Evolutionary conservation across 2,113 vertebrate genomes (phyloP).

Genomic region (Cephalopterus ornatus): DNA sequence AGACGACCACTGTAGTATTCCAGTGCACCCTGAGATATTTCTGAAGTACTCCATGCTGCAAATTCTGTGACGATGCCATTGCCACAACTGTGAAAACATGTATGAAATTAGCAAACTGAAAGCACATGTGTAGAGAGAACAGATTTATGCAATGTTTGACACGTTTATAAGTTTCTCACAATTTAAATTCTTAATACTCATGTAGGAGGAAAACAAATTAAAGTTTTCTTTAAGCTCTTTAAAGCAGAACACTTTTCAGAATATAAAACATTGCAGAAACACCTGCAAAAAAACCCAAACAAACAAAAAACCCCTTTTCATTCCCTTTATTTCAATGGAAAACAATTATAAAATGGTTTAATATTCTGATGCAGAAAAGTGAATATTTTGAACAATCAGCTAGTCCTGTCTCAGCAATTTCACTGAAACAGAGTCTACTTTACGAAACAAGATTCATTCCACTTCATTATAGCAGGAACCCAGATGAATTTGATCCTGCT

Average conservation of each 20-base stretch:
- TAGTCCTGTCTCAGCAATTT: neutral
- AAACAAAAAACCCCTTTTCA: neutral
- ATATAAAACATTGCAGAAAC: neutral
- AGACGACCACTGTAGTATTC: constrained; percentile 73
- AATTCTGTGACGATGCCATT: constrained; percentile 54
- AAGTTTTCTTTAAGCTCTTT: neutral
- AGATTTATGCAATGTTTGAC: neutral
- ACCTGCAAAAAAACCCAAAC: neutral
- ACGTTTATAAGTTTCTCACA: neutral
- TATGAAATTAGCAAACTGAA: neutral
- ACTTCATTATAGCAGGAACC: neutral
- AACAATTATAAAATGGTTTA: neutral
- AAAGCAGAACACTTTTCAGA: neutral
- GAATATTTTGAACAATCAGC: neutral
- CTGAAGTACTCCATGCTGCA: constrained; percentile 72
- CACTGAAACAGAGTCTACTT: neutral
- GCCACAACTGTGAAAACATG: constrained; percentile 22
- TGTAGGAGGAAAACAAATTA: neutral
- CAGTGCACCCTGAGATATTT: constrained; percentile 63
- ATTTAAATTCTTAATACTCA: neutral
- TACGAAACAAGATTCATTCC: neutral
- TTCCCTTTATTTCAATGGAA: neutral
- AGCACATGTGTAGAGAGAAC: neutral
- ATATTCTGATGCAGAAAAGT: neutral
- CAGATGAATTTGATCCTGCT: neutral